Base-by-base conservation (phyloP, 1,140 invertebrate species). In the Drosophila lacertosa region DNA sequence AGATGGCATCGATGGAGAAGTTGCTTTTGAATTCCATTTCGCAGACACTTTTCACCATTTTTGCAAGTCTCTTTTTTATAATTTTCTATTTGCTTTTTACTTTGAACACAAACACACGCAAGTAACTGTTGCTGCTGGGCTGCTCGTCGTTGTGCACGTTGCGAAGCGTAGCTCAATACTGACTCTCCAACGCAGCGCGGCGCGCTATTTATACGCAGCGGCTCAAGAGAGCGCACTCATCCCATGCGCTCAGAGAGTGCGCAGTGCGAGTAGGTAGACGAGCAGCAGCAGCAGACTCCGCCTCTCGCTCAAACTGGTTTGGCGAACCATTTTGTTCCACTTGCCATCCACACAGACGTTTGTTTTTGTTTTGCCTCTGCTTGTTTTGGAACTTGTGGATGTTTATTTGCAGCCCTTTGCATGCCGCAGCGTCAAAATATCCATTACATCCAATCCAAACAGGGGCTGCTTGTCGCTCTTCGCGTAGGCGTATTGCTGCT, bases 1-100 rank as follows among this genome's bases (percentile, higher is more conserved):
- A 76, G 33, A 96, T 94, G 47, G 94, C 94, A 67, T 94, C 94
- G 67, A 96, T 96, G 73, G 94, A 95, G 91, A 96, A 96, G 65
- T 93, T 95, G 24, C 94, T 95, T 48, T 90, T 91, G 73, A 90
- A 88, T 71, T 90, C 90, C 90, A 91, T 91, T 76, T 89, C 60
- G 69, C 65, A 78, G 55, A 82, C 75, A 83, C 75, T 90, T 86
- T 91, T 83, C 82, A 89, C 86, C 86, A 89, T 74, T 57, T 60
- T 70, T 48, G 10, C 4, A 51, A 33, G 22, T 66, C 44, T 63
- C 44, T 72, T 33, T n/a, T 68, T 37, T 2, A 22, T 2, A 22
- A 22, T 4, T 22, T 2, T 13, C 5, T 24, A 45, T 11, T 42
- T 42, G 9, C n/a, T 51, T 2, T 13, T 35, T 7, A 44, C 48